Percentiles rank a stretch among this genome's conserved stretches.
phyloP scores from a whole-genome alignment of 2,113 vertebrate genomes.

The Excalfactoria chinensis region DNA sequence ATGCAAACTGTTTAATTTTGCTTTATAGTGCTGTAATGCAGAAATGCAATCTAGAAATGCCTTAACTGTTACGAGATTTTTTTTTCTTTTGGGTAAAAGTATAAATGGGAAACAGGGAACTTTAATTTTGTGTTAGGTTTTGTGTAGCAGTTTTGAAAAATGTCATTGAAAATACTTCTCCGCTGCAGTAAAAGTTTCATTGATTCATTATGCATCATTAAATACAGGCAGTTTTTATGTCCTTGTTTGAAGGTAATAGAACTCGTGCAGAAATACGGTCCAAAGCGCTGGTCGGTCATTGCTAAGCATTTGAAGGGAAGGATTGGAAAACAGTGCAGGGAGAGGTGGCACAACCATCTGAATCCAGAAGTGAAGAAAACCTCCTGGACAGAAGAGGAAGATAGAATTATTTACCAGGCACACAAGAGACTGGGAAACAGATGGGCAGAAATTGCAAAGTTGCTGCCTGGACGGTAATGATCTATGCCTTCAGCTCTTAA shows the following conservation, averaged over 20 bases:
- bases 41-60: constrained; percentile 1
- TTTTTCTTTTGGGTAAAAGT: constrained; percentile 35
- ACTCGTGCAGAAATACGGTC: constrained; percentile 98
- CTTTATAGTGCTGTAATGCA: neutral
- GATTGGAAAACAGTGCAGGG: constrained; percentile 98
- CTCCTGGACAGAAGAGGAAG: constrained; percentile 99
- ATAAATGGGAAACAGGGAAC: constrained; percentile 11
- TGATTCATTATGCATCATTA: constrained; percentile 69
- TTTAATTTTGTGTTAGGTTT: constrained; percentile 21
- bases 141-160: constrained; percentile 37
- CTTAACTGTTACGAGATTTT: neutral
- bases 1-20: neutral
- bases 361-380: constrained; percentile 99
- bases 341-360: constrained; percentile 99
- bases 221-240: constrained; percentile 78
- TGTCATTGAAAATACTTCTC: constrained; percentile 52
- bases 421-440: constrained; percentile 99
- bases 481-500: constrained; percentile 51
- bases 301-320: constrained; percentile 98
- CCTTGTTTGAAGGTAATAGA: constrained; percentile 93
- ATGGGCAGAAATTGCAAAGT: constrained; percentile 99
- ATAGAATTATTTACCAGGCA: constrained; percentile 98
- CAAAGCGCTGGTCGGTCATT: constrained; percentile 98
- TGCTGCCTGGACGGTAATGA: constrained; percentile 96
- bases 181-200: constrained; percentile 15